phyloP scores from a whole-genome alignment of 1,140 invertebrate genomes.

The Pollicipes pollicipes region DNA sequence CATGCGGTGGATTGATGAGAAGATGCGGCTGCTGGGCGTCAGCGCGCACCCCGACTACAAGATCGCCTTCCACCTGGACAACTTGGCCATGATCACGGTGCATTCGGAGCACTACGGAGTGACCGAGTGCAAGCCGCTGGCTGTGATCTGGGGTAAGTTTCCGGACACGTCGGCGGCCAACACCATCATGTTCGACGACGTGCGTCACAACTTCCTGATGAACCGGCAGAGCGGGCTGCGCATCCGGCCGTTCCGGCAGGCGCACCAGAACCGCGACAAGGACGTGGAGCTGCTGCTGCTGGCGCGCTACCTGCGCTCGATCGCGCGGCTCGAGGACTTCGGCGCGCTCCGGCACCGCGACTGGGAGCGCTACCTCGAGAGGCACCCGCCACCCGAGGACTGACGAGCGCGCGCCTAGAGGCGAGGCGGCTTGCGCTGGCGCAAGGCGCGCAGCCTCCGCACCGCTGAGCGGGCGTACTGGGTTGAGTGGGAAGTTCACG shows the following conservation, averaged over 20 bases:
- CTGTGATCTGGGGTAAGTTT: constrained; percentile 92
- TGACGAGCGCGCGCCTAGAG: neutral
- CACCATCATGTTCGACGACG: constrained; percentile 97
- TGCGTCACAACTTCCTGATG: constrained; percentile 94
- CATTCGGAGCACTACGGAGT: constrained; percentile 75
- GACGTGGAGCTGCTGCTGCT: constrained; percentile 71
- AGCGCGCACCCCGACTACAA: constrained; percentile 66
- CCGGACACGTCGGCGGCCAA: constrained; percentile 70
- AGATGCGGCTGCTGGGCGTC: constrained; percentile 85
- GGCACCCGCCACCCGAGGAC: neutral
- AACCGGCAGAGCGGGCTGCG: constrained; percentile 84
- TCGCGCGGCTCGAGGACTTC: constrained; percentile 68
- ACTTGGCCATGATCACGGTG: constrained; percentile 84
- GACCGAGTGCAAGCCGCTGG: constrained; percentile 82
- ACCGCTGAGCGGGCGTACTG: too few species aligned
- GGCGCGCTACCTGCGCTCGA: constrained; percentile 64
- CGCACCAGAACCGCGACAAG: constrained; percentile 63
- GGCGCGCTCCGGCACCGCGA: constrained; percentile 65
- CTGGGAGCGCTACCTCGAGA: constrained; percentile 59
- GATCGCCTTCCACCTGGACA: constrained; percentile 80
- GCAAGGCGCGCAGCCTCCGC: too few species aligned
- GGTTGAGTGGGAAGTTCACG: too few species aligned
- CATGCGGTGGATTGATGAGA: constrained; percentile 97
- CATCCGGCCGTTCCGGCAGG: constrained; percentile 75
- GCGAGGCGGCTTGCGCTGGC: too few species aligned